Conservation (phyloP, 2,888 invertebrate species). For the Danaus chrysippus region DNA sequence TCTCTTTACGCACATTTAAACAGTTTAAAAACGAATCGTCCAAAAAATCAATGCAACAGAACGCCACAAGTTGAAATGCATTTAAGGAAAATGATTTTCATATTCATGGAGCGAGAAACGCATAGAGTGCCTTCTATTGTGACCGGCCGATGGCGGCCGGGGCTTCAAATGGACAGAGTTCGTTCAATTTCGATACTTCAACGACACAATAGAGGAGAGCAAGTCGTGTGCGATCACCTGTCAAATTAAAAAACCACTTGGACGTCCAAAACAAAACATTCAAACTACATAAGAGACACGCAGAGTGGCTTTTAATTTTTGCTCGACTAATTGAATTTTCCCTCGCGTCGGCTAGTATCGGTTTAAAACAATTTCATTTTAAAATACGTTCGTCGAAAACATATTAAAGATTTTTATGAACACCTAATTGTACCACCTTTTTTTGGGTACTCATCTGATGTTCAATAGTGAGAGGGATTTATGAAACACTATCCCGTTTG, state of each 20-base stretch:
- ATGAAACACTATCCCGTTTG: too few species aligned
- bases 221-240: constrained; percentile 76
- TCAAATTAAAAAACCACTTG: constrained; percentile 76
- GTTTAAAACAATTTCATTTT: constrained; percentile 24
- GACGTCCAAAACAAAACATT: constrained; percentile 57
- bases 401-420: neutral
- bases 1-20: too few species aligned
- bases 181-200: constrained; percentile 77
- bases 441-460: too few species aligned
- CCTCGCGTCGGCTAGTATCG: constrained; percentile 25
- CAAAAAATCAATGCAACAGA: constrained; percentile 46
- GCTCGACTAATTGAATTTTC: constrained; percentile 34
- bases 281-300: constrained; percentile 34
- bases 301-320: constrained; percentile 37
- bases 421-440: neutral
- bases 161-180: constrained; percentile 67
- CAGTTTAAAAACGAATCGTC: constrained; percentile 13
- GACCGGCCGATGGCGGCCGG: constrained; percentile 40
- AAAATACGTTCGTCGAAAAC: constrained; percentile 8
- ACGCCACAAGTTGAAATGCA: constrained; percentile 50
- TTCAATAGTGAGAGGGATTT: too few species aligned
- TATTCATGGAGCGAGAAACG: constrained; percentile 64
- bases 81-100: constrained; percentile 66
- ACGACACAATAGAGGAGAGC: constrained; percentile 71
- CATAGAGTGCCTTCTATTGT: constrained; percentile 65